These are phyloP conservation scores for Ophiothrix spiculata DNA, from an alignment of 35 echinoderm and acorn worm species.

Conservation along the genomic window DNA sequence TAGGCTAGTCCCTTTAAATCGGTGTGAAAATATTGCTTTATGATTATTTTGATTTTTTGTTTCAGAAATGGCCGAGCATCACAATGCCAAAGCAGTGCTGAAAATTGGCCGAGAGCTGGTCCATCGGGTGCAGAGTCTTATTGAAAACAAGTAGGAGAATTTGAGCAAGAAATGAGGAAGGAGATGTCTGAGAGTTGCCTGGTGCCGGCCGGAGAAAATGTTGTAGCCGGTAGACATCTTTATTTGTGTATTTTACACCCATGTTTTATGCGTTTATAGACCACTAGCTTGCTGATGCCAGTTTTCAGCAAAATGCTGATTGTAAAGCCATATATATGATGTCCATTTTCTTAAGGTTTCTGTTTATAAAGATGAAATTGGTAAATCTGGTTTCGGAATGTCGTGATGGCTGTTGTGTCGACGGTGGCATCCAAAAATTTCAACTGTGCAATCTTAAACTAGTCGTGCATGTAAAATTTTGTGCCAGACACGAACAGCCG, in stretches of 20 bases:
- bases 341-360: no score
- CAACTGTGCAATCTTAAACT: no score
- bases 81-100: slow-evolving; percentile 90
- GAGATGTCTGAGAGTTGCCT: not conserved
- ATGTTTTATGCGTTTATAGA: not conserved
- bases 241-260: not conserved
- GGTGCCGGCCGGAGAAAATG: not conserved
- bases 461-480: no score
- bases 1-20: no score
- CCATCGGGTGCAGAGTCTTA: slow-evolving; percentile 82
- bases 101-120: slow-evolving; percentile 87
- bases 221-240: not conserved
- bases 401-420: no score
- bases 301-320: not conserved
- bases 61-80: slow-evolving; percentile 94
- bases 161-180: not conserved
- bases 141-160: slow-evolving; percentile 81
- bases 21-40: no score
- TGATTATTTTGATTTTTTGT: slow-evolving; percentile 1
- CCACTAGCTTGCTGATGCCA: not conserved
- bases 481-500: no score
- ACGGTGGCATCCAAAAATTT: no score
- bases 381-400: no score
- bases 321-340: no score
- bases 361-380: no score